A percentile compares a stretch with the other conserved stretches of the same genome.
Conservation (phyloP, 37 sponge, comb jelly and placozoan species). For the Beroe ovata region DNA sequence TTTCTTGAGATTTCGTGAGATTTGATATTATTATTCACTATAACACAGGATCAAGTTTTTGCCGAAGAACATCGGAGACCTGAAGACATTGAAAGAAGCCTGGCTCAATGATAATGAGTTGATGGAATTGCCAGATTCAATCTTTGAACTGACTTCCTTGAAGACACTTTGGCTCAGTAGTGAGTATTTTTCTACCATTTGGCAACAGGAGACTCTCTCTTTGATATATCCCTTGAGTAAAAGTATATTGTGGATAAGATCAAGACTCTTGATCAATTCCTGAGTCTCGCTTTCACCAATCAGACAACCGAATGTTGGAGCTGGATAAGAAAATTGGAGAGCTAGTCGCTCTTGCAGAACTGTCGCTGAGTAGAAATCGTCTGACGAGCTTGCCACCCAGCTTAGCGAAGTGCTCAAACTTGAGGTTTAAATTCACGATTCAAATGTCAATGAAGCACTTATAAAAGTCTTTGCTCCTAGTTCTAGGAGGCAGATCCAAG, state of each 20-base stretch:
- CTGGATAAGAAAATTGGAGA: constrained; percentile 45
- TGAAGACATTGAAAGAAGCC: constrained; percentile 30
- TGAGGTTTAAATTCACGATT: constrained; percentile 6
- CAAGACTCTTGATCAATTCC: too few relatives aligned
- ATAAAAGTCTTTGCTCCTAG: too few relatives aligned
- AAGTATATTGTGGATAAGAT: too few relatives aligned
- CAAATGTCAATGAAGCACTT: too few relatives aligned
- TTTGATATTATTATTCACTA: too few relatives aligned
- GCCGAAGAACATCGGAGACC: constrained; percentile 44
- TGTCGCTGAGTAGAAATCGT: constrained; percentile 40
- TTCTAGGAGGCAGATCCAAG: too few relatives aligned
- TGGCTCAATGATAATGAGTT: constrained; percentile 58
- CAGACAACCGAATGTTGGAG: constrained; percentile 7
- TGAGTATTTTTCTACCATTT: neutral
- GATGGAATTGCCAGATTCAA: constrained; percentile 24
- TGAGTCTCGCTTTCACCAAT: too few relatives aligned
- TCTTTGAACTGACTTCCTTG: constrained; percentile 12
- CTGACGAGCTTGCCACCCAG: constrained; percentile 13
- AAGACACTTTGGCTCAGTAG: constrained; percentile 40
- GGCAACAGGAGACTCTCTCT: too few relatives aligned
- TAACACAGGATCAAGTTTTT: constrained; percentile 47
- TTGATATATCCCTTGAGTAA: too few relatives aligned
- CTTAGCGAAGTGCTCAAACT: constrained; percentile 18
- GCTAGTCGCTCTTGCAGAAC: neutral
- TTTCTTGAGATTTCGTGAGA: too few relatives aligned